Evolutionary conservation across 2,797 vertebrate genomes (phyloP).

Genomic region (Phoxinus dragarum): DNA sequence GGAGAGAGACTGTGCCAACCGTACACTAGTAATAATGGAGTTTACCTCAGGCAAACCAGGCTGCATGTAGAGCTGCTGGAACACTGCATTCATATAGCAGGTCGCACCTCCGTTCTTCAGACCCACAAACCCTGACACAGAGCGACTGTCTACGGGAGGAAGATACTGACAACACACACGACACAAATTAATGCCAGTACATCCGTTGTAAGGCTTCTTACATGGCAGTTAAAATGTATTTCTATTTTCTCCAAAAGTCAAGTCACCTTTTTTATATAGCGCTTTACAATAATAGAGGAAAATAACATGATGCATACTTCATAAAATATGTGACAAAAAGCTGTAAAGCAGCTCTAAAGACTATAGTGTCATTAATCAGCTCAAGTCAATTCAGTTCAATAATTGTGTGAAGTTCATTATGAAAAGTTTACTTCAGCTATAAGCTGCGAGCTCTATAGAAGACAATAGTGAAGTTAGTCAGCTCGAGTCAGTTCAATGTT

Average conservation of each 20-base stretch:
- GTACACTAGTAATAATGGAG: neutral
- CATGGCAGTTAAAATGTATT: accelerated
- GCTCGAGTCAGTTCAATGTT: neutral
- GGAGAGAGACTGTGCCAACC: neutral
- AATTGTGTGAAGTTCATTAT: neutral
- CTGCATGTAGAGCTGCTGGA: slow-evolving; percentile 99
- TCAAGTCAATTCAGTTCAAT: neutral
- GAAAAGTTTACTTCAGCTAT: neutral
- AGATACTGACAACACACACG: slow-evolving; percentile 82
- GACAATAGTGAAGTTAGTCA: neutral
- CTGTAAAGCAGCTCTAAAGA: neutral
- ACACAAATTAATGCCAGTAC: neutral
- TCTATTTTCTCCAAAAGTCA: neutral
- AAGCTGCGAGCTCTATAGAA: neutral
- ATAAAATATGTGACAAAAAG: neutral
- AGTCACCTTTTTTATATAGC: neutral
- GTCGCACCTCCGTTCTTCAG: slow-evolving; percentile 97
- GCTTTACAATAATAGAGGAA: neutral
- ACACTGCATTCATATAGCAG: slow-evolving; percentile 99
- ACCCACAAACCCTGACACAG: slow-evolving; percentile 94
- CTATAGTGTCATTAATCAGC: neutral
- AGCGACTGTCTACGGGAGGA: slow-evolving; percentile 95
- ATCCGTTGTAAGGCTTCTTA: neutral
- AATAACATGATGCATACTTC: neutral
- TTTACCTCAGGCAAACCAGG: slow-evolving; percentile 95